Evolutionary conservation across 2,888 invertebrate species (phyloP), one percentile per base, ranked within the genome.

Genomic region (Hemicrepidius hirtus): DNA sequence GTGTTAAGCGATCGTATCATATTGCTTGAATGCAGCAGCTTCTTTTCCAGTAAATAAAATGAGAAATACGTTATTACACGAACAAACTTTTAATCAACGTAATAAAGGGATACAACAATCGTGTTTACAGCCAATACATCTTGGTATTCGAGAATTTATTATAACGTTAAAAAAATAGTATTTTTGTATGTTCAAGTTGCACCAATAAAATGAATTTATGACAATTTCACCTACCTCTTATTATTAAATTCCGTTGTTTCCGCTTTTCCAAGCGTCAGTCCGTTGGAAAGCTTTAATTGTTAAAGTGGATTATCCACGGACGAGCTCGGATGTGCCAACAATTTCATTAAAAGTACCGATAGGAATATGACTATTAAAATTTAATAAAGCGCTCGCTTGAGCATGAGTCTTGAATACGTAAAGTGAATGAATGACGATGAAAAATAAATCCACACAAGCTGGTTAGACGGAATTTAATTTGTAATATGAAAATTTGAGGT

Each of bases 181-280:
- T 55, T 69, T 41, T 67, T 40, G 57, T 57, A 41, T 35, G 40
- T 46, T 49, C 59, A 53, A 57, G 44, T 49, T 67, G 40, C 50
- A 40, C 49, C 28, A 72, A 68, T 68, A 37, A 72, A 72, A 72
- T 53, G 53, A 68, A 63, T 68, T 63, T 66, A 53, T 62, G 68
- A 65, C 72, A 64, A 68, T 32, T 63, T 41, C 62, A 62, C 67
- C 68, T 62, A 53, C 75, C 62, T 59, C 60, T 68, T 72, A 65
- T 71, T 75, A 76, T 68, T 76, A 74, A 78, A 77, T 76, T 78
- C 78, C 75, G 78, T 79, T 79, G 78, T 80, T 80, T 79, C 78
- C 76, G 74, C 75, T 71, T 69, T 68, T 73, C 68, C 69, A 74
- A 68, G 75, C 68, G 68, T 69, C 72, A 68, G 76, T 63, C 74